Conservation (phyloP, 2,113 vertebrate genomes). For the Bambusicola thoracicus region DNA sequence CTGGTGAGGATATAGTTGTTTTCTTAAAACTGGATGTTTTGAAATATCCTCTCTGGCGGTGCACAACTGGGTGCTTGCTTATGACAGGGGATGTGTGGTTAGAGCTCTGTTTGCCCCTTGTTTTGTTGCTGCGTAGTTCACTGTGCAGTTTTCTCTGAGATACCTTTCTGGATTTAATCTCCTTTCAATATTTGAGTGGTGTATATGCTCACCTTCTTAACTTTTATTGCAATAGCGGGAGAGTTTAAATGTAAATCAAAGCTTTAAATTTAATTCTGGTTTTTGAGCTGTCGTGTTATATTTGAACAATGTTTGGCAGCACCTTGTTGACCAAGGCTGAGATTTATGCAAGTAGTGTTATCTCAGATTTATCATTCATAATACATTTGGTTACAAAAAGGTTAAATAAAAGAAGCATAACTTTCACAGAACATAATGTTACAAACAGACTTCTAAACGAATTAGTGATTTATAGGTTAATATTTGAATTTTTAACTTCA, state of each 20-base stretch:
- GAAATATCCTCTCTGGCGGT: neutral
- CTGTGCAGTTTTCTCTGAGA: neutral
- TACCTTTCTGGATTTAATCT: neutral
- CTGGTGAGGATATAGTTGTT: neutral
- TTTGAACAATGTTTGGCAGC: neutral
- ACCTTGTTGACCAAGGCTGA: neutral
- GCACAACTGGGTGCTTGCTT: neutral
- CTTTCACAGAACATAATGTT: neutral
- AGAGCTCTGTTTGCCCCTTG: neutral
- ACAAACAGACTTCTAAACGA: conserved; percentile 70
- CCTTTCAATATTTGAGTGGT: neutral
- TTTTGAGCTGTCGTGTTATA: neutral
- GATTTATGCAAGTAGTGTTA: conserved; percentile 12
- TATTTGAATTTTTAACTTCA: conserved; percentile 78
- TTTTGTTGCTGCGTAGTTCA: neutral
- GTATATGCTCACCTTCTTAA: neutral
- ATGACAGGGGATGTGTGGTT: neutral
- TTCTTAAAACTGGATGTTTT: neutral
- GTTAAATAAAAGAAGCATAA: conserved; percentile 63
- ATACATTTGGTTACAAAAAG: conserved; percentile 65
- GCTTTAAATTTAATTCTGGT: conserved; percentile 25
- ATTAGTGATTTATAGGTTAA: conserved; percentile 76
- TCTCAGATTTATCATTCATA: conserved; percentile 40
- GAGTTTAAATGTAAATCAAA: conserved; percentile 24
- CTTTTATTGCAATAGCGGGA: neutral